phyloP scores from a whole-genome alignment of 2,888 invertebrate species.

The Stratiomys singularior region DNA sequence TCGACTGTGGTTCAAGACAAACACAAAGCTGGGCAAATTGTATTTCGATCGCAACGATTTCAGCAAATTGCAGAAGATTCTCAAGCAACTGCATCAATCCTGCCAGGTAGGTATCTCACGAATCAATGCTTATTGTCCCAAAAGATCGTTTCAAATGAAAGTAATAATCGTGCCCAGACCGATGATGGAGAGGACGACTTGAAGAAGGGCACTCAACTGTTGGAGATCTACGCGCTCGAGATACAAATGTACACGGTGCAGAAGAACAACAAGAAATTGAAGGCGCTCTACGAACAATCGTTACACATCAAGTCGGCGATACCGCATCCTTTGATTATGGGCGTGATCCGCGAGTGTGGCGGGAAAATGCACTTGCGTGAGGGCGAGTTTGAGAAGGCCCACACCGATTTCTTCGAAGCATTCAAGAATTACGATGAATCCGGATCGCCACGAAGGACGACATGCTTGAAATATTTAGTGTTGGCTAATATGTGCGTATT shows the following conservation, averaged over 20 bases:
- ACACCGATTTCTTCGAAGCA: slow-evolving; percentile 99
- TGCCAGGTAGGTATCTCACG: slow-evolving; percentile 77
- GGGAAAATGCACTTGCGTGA: slow-evolving; percentile 99
- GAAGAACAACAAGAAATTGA: slow-evolving; percentile 98
- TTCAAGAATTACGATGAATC: slow-evolving; percentile 99
- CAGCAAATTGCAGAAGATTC: slow-evolving; percentile 92
- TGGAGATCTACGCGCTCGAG: slow-evolving; percentile 98
- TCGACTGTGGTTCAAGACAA: slow-evolving; percentile 99
- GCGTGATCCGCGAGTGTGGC: slow-evolving; percentile 98
- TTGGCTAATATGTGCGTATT: slow-evolving; percentile 95
- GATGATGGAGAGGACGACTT: slow-evolving; percentile 98
- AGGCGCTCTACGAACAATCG: slow-evolving; percentile 96
- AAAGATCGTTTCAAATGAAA: too few relatives aligned
- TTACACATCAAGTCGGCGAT: slow-evolving; percentile 99
- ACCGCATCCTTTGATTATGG: slow-evolving; percentile 99
- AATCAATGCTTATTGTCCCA: not conserved
- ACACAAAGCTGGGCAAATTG: slow-evolving; percentile 97
- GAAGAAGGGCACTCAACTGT: slow-evolving; percentile 95
- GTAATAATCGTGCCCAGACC: slow-evolving; percentile 70
- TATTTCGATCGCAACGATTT: slow-evolving; percentile 97
- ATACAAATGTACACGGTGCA: slow-evolving; percentile 99
- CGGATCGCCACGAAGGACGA: slow-evolving; percentile 94
- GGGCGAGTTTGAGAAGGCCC: slow-evolving; percentile 98
- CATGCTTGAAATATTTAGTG: slow-evolving; percentile 97
- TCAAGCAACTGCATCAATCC: slow-evolving; percentile 96